Conservation (phyloP, 2,113 vertebrate species). For the Diphyllodes magnificus region DNA sequence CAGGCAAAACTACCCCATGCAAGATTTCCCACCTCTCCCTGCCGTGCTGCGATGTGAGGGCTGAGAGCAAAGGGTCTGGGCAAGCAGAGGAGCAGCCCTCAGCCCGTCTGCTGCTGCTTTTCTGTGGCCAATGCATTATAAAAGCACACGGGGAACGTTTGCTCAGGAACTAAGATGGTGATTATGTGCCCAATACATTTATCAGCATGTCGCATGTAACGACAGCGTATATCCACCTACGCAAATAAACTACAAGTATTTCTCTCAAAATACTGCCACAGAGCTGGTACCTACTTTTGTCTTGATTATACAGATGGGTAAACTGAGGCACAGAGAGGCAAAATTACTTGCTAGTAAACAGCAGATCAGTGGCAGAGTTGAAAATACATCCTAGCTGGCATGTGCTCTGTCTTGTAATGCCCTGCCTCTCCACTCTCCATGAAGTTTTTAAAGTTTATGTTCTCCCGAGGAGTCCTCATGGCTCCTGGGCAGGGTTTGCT, state of each 20-base stretch:
- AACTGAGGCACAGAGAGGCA: slow-evolving; percentile 33
- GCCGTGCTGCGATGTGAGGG: fast-evolving
- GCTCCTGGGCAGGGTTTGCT: neutral
- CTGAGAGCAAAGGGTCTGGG: neutral
- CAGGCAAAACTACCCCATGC: neutral
- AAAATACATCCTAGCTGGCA: neutral
- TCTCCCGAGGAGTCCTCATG: neutral
- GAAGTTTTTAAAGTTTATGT: neutral
- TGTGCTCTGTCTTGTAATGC: neutral
- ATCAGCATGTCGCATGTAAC: neutral
- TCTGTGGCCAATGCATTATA: fast-evolving
- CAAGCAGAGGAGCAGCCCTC: neutral
- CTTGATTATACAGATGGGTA: neutral
- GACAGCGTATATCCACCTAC: neutral
- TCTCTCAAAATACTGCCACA: neutral
- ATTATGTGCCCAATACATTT: neutral
- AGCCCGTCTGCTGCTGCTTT: neutral
- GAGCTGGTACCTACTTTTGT: neutral
- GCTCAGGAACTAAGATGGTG: neutral
- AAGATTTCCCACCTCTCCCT: neutral
- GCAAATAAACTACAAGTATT: neutral
- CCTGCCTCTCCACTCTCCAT: neutral
- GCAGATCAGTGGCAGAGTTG: neutral
- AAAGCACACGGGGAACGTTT: neutral
- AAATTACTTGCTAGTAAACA: slow-evolving; percentile 11